A percentile compares a stretch with the other conserved stretches of the same genome.
These are phyloP conservation scores for Belgica antarctica DNA, from an alignment of 2,888 invertebrate genomes.

Conservation along the genomic window DNA sequence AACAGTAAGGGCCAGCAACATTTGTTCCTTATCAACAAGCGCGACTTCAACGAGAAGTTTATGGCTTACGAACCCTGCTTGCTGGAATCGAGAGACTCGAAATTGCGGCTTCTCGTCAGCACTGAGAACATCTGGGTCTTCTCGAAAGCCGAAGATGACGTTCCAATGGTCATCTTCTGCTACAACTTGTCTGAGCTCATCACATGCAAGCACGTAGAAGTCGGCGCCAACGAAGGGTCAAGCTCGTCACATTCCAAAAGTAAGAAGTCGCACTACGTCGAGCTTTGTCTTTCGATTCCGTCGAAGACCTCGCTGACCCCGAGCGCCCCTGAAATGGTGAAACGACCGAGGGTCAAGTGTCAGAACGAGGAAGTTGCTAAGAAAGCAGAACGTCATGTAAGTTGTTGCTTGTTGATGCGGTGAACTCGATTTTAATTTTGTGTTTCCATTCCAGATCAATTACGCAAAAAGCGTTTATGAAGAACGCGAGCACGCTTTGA, in stretches of 20 bases:
- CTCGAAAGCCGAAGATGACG: constrained; percentile 51
- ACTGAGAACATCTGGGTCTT: constrained; percentile 54
- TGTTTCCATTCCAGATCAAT: constrained; percentile 84
- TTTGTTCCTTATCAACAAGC: constrained; percentile 69
- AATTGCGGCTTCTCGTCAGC: constrained; percentile 52
- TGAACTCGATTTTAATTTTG: too few relatives aligned
- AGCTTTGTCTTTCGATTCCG: constrained; percentile 53
- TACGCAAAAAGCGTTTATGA: constrained; percentile 83
- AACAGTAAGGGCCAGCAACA: constrained; percentile 80
- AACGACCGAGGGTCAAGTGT: constrained; percentile 71
- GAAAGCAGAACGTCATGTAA: constrained; percentile 54
- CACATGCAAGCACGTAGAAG: constrained; percentile 27
- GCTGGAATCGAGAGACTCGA: constrained; percentile 70
- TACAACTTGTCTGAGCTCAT: constrained; percentile 49
- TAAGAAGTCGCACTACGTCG: constrained; percentile 51
- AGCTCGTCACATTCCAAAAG: constrained; percentile 40
- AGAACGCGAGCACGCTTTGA: constrained; percentile 73
- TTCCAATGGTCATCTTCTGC: constrained; percentile 52
- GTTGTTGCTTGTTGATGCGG: too few relatives aligned
- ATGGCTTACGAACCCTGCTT: constrained; percentile 78
- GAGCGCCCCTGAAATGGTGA: constrained; percentile 51
- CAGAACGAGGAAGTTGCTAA: constrained; percentile 66
- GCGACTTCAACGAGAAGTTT: constrained; percentile 73
- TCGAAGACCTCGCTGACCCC: constrained; percentile 54
- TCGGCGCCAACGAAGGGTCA: background rate